Evolutionary conservation across 2,888 invertebrate genomes (phyloP), one percentile per base, ranked within the genome.

Genomic region (Neria commutata): DNA sequence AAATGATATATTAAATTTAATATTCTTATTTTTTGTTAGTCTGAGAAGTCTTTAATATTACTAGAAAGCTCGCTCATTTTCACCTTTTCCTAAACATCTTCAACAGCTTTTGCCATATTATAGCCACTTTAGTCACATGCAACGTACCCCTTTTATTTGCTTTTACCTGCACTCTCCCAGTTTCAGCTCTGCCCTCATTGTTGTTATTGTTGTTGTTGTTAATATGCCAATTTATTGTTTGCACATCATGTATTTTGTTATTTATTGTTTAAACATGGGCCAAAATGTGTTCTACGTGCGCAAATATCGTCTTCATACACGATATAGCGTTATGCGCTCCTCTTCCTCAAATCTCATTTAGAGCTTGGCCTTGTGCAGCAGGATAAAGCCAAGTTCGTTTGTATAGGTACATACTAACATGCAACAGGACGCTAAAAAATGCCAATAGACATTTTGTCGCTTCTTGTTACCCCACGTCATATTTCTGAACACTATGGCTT

Each of bases 161-260:
- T n/a, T n/a, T n/a, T n/a, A n/a, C n/a, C n/a, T n/a, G n/a, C n/a
- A n/a, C n/a, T n/a, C n/a, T n/a, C n/a, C n/a, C n/a, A n/a, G n/a
- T n/a, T 37, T 37, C 37, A n/a, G 29, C 11, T 29, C 29, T 29
- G 29, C 11, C n/a, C n/a, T n/a, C n/a, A n/a, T n/a, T n/a, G n/a
- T n/a, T n/a, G n/a, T n/a, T n/a, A n/a, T n/a, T n/a, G n/a, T n/a
- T n/a, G n/a, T n/a, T n/a, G n/a, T n/a, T n/a, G n/a, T n/a, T n/a
- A 37, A n/a, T 37, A 37, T n/a, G 37, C 37, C 42, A 42, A 42
- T 42, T 42, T 42, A 42, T 42, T 42, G 42, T 42, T 37, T 37
- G 37, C 42, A 17, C 42, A 4, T 42, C 42, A 19, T 42, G 4
- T 37, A 42, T 42, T 42, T 42, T 3, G 10, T 37, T 42, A 42